Conservation (phyloP, 2,113 vertebrate genomes). For the Tupaia chinensis region DNA sequence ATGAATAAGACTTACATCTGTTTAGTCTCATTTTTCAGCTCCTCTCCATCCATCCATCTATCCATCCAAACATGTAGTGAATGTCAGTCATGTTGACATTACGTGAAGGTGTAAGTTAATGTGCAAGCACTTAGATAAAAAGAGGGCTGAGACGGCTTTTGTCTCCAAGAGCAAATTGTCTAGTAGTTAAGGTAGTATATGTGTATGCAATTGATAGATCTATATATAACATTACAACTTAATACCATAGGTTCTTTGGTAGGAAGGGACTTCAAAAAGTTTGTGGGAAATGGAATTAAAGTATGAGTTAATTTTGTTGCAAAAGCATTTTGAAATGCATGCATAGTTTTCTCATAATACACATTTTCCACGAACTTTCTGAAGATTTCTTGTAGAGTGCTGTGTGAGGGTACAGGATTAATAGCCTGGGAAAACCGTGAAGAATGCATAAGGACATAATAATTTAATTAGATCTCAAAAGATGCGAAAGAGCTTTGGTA, state of each 20-base stretch:
- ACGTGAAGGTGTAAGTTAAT: not conserved
- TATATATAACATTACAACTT: not conserved
- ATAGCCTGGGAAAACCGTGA: not conserved
- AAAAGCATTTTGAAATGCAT: too few relatives aligned
- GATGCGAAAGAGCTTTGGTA: not conserved
- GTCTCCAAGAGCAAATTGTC: not conserved
- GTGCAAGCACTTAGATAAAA: slow-evolving; percentile 19
- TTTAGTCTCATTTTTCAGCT: slow-evolving; percentile 15
- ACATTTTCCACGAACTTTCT: too few relatives aligned
- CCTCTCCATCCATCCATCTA: not conserved
- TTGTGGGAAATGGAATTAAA: too few relatives aligned
- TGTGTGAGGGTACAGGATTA: not conserved
- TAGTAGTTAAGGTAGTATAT: not conserved
- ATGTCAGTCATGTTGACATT: not conserved
- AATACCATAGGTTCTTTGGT: not conserved
- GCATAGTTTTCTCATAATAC: too few relatives aligned
- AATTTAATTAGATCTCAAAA: slow-evolving; percentile 24
- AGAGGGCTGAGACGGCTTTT: not conserved
- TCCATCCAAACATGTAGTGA: not conserved
- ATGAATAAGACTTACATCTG: not conserved
- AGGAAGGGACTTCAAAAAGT: not conserved
- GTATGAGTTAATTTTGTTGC: too few relatives aligned
- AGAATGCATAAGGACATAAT: not conserved
- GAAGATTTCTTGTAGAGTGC: not conserved
- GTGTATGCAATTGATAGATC: not conserved